Conservation (phyloP, 2,888 invertebrate species). For the Amitus sp. region DNA sequence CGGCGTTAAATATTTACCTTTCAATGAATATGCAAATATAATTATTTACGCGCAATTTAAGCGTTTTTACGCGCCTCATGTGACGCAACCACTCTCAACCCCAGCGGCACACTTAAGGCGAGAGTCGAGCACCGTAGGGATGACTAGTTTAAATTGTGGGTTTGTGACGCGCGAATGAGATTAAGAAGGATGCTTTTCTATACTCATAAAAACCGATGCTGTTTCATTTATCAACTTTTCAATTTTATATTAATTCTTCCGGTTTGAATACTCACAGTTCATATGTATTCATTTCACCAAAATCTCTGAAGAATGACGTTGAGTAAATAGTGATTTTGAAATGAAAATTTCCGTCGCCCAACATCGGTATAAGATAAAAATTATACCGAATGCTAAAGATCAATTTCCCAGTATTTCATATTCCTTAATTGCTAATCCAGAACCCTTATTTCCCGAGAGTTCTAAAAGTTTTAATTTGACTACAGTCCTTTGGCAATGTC, state of each 20-base stretch:
- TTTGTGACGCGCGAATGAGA: conserved; percentile 36
- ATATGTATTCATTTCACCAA: too few species aligned
- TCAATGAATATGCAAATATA: conserved; percentile 67
- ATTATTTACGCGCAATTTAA: conserved; percentile 66
- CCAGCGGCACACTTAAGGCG: conserved; percentile 29
- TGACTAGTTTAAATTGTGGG: conserved; percentile 32
- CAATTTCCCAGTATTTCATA: too few species aligned
- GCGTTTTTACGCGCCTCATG: conserved; percentile 60
- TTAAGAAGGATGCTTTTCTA: conserved; percentile 25
- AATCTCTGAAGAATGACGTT: too few species aligned
- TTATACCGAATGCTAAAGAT: too few species aligned
- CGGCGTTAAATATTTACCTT: conserved; percentile 65
- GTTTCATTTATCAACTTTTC: conserved; percentile 19
- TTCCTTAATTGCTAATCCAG: too few species aligned
- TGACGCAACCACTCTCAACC: conserved; percentile 37
- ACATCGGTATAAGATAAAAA: too few species aligned
- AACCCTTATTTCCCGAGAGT: too few species aligned
- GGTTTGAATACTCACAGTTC: too few species aligned
- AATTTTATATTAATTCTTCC: not conserved
- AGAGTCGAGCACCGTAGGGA: conserved; percentile 7
- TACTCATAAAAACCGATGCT: conserved; percentile 19
- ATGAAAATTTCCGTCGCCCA: too few species aligned
- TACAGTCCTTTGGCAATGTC: conserved; percentile 7
- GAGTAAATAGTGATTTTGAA: not conserved
- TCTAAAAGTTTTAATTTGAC: too few species aligned